Percentiles rank a stretch among this genome's conserved stretches.
Evolutionary conservation across 2,888 invertebrate species (phyloP).

Genomic region (Melieria picta): DNA sequence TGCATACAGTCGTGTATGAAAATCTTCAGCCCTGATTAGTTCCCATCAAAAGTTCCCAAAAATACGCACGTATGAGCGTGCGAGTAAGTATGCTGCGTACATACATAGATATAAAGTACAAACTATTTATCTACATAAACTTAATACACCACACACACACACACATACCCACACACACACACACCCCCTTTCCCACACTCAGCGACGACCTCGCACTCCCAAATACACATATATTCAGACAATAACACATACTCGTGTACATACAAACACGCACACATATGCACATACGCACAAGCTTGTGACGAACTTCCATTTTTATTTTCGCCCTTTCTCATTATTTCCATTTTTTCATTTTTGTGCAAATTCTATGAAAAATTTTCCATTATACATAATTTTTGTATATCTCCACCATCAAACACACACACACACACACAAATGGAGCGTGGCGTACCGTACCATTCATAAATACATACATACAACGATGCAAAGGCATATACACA

Average conservation of each 20-base stretch:
- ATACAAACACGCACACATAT: conserved; percentile 35
- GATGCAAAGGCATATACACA: conserved; percentile 6
- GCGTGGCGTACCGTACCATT: background rate
- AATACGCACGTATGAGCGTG: background rate
- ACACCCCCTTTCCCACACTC: conserved; percentile 29
- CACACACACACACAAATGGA: conserved; percentile 5
- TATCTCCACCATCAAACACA: conserved; percentile 27
- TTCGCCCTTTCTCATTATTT: conserved; percentile 27
- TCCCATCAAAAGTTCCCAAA: too few relatives aligned
- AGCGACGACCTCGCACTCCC: background rate
- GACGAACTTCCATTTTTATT: conserved; percentile 34
- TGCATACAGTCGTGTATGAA: too few relatives aligned
- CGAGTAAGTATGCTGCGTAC: background rate
- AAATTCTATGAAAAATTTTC: conserved; percentile 64
- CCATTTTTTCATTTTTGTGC: conserved; percentile 57
- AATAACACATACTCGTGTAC: conserved; percentile 10
- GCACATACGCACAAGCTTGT: conserved; percentile 25
- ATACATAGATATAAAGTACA: conserved; percentile 12
- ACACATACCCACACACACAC: background rate
- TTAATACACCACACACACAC: conserved; percentile 20
- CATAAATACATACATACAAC: conserved; percentile 4
- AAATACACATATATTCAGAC: conserved; percentile 13
- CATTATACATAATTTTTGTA: conserved; percentile 52
- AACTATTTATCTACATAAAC: conserved; percentile 32
- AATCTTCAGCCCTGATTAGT: too few relatives aligned